Evolutionary conservation across 35 echinoderm and acorn worm species (phyloP).

Genomic region (Nesometra sesokonis): DNA sequence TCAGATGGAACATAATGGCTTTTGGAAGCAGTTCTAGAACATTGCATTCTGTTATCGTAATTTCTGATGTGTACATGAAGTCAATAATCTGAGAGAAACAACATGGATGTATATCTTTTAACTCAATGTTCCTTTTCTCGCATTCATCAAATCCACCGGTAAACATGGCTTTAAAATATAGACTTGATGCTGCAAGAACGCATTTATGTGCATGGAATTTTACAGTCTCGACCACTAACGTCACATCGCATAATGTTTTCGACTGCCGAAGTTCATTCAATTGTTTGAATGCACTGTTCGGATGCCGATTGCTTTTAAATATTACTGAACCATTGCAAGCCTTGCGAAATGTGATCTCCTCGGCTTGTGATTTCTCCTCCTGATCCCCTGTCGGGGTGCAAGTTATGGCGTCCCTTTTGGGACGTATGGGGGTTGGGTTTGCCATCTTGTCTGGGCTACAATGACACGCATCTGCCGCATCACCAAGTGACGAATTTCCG

Average conservation of each 20-base stretch:
- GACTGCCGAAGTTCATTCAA: conserved; percentile 73
- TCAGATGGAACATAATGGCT: conserved; percentile 89
- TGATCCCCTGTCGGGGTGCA: background rate
- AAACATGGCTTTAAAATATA: conserved; percentile 93
- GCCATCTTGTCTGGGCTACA: background rate
- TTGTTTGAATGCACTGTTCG: conserved; percentile 54
- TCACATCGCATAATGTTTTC: conserved; percentile 71
- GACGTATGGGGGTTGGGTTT: background rate
- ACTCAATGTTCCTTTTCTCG: conserved; percentile 56
- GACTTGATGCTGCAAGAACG: conserved; percentile 81
- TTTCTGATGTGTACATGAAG: conserved; percentile 86
- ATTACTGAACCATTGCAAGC: conserved; percentile 40
- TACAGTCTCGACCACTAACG: conserved; percentile 58
- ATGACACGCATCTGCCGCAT: background rate
- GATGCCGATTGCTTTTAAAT: conserved; percentile 60
- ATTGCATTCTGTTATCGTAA: conserved; percentile 61
- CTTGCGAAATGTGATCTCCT: background rate
- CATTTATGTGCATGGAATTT: conserved; percentile 78
- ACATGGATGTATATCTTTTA: conserved; percentile 88
- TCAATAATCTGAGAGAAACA: conserved; percentile 77
- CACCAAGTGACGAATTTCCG: background rate
- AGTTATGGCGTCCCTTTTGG: background rate
- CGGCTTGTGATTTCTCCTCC: background rate
- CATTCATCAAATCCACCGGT: conserved; percentile 84
- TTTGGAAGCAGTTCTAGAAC: conserved; percentile 74